These are phyloP conservation scores for Bathybates hornii DNA, from an alignment of 2,113 vertebrate genomes.

Conservation along the genomic window DNA sequence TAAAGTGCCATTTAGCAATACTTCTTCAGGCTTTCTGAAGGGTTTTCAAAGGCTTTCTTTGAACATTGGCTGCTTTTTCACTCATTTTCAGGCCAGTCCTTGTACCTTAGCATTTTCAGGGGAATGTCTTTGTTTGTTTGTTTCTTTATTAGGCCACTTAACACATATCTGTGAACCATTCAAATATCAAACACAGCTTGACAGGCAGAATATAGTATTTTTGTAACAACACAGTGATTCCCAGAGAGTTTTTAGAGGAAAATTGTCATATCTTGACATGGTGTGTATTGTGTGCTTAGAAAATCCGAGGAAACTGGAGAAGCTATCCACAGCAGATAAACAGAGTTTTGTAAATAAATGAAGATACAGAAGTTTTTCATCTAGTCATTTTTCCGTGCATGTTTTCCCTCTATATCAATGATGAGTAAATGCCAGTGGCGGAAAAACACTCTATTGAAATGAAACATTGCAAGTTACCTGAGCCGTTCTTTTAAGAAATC, in stretches of 20 bases:
- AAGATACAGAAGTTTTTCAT: not conserved
- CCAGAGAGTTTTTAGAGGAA: not conserved
- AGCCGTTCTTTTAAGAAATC: not conserved
- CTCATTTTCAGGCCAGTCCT: not conserved
- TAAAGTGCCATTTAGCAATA: not conserved
- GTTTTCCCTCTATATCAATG: not conserved
- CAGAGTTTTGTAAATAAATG: not conserved
- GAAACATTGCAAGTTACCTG: not conserved
- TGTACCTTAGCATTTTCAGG: not conserved
- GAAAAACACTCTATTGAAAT: not conserved
- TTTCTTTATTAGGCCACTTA: not conserved
- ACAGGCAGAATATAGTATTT: not conserved
- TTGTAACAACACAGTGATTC: not conserved
- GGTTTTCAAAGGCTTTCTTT: not conserved
- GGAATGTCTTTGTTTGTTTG: not conserved
- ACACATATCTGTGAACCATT: not conserved
- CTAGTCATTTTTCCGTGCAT: not conserved
- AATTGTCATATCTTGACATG: not conserved
- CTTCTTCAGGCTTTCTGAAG: not conserved
- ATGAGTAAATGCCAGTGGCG: not conserved
- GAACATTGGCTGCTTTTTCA: not conserved
- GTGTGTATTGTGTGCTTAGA: not conserved
- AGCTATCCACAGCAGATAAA: not conserved
- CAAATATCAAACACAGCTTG: not conserved
- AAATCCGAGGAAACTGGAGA: not conserved